A percentile compares a stretch with the other conserved stretches of the same genome.
Conservation (phyloP, 2,888 invertebrate species). For the Crepidodera aurea region DNA sequence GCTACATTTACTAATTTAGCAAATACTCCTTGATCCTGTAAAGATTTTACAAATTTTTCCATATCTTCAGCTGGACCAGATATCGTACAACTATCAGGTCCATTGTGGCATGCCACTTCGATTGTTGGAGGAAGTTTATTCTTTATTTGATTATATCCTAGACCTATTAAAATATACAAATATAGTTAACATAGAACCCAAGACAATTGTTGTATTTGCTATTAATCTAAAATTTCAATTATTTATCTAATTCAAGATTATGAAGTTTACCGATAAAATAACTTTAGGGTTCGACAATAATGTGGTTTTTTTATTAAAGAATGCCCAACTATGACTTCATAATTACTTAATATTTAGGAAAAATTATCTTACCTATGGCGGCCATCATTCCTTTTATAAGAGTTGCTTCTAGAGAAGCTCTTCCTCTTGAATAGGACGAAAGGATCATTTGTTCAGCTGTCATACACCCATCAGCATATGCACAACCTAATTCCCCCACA, state of each 20-base stretch:
- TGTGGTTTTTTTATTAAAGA: too few species aligned
- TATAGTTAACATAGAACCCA: too few species aligned
- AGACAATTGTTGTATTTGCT: too few species aligned
- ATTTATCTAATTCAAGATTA: too few species aligned
- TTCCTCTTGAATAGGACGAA: slow-evolving; percentile 83
- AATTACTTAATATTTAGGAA: too few species aligned
- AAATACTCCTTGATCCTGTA: slow-evolving; percentile 76
- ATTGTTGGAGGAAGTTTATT: slow-evolving; percentile 72
- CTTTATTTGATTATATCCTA: slow-evolving; percentile 65
- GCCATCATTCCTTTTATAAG: slow-evolving; percentile 87
- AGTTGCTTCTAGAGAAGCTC: slow-evolving; percentile 74
- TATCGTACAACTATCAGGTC: slow-evolving; percentile 78
- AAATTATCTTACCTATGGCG: slow-evolving; percentile 70
- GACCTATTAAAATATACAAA: slow-evolving; percentile 50
- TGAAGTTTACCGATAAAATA: too few species aligned
- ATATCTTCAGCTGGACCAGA: slow-evolving; percentile 76
- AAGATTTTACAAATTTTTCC: slow-evolving; percentile 66
- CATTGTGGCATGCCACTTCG: slow-evolving; percentile 83
- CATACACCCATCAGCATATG: slow-evolving; percentile 92
- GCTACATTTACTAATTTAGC: slow-evolving; percentile 85
- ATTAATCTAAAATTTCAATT: too few species aligned
- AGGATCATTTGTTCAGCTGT: slow-evolving; percentile 87
- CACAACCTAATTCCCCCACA: slow-evolving; percentile 93
- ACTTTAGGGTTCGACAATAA: too few species aligned
- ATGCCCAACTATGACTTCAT: too few species aligned